These are phyloP conservation scores for Okamejei kenojei DNA, from an alignment of 2,797 vertebrate species.

Conservation along the genomic window DNA sequence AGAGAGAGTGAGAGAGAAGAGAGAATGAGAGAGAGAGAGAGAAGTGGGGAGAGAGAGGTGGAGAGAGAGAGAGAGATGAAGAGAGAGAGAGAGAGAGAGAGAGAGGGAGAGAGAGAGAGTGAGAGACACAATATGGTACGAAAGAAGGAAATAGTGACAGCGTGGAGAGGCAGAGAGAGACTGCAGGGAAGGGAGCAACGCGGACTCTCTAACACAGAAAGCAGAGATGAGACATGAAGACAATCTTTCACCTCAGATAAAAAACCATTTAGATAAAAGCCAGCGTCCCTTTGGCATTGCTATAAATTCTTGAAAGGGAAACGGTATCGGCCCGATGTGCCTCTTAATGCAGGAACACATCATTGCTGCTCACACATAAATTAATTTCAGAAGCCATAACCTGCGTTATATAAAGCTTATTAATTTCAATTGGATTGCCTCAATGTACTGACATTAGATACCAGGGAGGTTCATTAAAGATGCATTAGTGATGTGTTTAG, in stretches of 20 bases:
- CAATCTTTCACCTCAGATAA: not conserved
- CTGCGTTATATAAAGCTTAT: constrained; percentile 29
- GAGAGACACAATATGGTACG: not conserved
- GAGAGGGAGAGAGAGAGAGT: not conserved
- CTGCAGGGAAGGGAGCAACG: too few relatives aligned
- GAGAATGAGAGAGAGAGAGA: not conserved
- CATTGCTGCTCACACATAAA: not conserved
- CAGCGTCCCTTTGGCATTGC: not conserved
- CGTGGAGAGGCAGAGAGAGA: not conserved
- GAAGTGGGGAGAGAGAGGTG: not conserved
- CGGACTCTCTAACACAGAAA: not conserved
- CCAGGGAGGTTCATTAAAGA: constrained; percentile 22
- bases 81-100: not conserved
- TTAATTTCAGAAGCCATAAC: constrained; percentile 21
- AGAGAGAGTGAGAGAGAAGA: fast-evolving
- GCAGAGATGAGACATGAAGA: not conserved
- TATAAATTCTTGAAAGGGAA: too few relatives aligned
- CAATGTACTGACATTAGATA: not conserved
- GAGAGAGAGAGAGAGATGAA: not conserved
- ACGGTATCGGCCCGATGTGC: not conserved
- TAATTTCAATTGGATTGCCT: constrained; percentile 33
- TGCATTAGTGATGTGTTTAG: constrained; percentile 33
- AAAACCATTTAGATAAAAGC: constrained; percentile 10
- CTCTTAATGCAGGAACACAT: not conserved
- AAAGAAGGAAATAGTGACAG: too few relatives aligned